A percentile compares a stretch with the other conserved stretches of the same genome.
Conservation (phyloP, 2,888 invertebrate species). For the Apodemia hepburni region DNA sequence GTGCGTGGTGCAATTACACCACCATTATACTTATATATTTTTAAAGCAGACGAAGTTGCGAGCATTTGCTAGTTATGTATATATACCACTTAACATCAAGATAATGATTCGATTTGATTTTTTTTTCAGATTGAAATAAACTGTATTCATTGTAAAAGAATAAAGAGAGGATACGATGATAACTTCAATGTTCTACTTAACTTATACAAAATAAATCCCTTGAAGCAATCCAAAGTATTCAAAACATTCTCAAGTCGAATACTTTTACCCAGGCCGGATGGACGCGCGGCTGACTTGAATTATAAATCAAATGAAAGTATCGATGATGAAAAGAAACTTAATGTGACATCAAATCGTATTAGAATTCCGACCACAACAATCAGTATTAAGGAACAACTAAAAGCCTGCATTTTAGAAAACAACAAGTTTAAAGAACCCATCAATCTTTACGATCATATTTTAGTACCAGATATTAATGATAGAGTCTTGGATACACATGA, state of each 20-base stretch:
- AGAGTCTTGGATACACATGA: neutral
- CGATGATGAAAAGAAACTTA: conserved; percentile 39
- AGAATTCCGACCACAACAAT: neutral
- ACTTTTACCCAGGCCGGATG: conserved; percentile 41
- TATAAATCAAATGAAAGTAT: conserved; percentile 49
- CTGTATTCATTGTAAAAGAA: conserved; percentile 17
- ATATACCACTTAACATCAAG: too few relatives aligned
- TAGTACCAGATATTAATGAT: neutral
- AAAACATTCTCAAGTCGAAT: conserved; percentile 48
- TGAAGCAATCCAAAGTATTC: conserved; percentile 51
- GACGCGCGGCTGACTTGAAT: conserved; percentile 38
- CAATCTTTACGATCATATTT: neutral
- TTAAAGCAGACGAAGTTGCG: too few relatives aligned
- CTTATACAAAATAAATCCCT: conserved; percentile 58
- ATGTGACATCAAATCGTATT: conserved; percentile 5
- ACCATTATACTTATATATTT: too few relatives aligned
- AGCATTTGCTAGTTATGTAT: too few relatives aligned
- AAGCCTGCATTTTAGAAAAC: conserved; percentile 5
- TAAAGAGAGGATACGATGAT: conserved; percentile 37
- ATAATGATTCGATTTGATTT: neutral
- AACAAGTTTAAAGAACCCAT: neutral
- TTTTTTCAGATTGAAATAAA: conserved; percentile 1
- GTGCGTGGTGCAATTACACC: too few relatives aligned
- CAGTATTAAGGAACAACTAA: neutral
- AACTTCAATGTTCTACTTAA: conserved; percentile 53